Conservation (phyloP, 2,888 invertebrate species). For the Phaonia tiefii region DNA sequence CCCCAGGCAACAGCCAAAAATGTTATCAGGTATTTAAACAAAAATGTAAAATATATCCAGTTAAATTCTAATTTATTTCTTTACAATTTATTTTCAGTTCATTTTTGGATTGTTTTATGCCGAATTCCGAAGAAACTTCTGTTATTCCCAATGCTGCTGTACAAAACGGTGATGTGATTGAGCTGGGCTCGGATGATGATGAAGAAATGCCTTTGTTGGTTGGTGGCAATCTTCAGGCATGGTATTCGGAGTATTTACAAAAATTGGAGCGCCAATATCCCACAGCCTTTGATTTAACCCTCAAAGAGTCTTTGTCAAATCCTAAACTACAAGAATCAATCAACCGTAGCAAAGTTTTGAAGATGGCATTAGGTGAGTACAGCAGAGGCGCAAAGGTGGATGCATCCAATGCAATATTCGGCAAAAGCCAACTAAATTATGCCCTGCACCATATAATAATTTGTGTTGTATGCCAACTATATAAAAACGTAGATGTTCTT, state of each 20-base stretch:
- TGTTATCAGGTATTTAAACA: constrained; percentile 83
- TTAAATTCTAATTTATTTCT: constrained; percentile 1
- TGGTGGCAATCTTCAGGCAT: constrained; percentile 73
- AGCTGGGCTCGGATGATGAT: constrained; percentile 78
- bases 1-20: constrained; percentile 82
- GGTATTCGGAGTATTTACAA: constrained; percentile 83
- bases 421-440: no score
- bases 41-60: no score
- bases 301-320: constrained; percentile 83
- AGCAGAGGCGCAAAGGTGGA: no score
- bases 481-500: no score
- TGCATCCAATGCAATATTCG: no score
- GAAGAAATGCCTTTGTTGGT: constrained; percentile 40
- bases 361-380: constrained; percentile 77
- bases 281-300: constrained; percentile 85
- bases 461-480: no score
- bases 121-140: not conserved
- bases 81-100: constrained; percentile 80
- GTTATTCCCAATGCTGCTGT: not conserved
- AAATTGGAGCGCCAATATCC: constrained; percentile 87
- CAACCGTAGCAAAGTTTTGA: constrained; percentile 79
- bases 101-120: constrained; percentile 80
- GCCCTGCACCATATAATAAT: no score
- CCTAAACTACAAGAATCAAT: constrained; percentile 9
- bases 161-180: constrained; percentile 76